Evolutionary conservation across 1,140 invertebrate genomes (phyloP).

Genomic region (Heliconius nattereri): DNA sequence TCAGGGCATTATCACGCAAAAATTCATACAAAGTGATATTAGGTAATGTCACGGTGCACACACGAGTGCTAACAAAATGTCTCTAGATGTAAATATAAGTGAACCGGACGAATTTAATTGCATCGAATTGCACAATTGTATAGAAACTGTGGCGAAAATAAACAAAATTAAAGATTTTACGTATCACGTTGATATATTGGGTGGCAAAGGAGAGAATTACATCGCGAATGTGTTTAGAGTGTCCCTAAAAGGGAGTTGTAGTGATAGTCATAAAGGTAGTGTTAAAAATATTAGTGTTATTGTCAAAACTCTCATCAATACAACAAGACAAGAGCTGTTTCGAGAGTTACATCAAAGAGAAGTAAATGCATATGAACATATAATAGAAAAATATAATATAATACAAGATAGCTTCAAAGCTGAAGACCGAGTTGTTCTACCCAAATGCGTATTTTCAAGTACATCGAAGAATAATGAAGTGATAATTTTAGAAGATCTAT

Average conservation of each 20-base stretch:
- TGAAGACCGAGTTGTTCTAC: conserved; percentile 52
- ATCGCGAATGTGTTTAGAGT: conserved; percentile 73
- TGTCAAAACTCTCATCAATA: conserved; percentile 71
- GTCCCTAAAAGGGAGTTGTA: conserved; percentile 43
- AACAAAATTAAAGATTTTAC: conserved; percentile 57
- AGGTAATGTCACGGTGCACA: conserved; percentile 25
- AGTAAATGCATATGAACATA: conserved; percentile 57
- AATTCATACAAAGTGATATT: conserved; percentile 15
- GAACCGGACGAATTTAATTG: conserved; percentile 74
- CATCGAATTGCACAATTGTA: conserved; percentile 62
- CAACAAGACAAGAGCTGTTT: conserved; percentile 64
- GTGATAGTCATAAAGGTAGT: conserved; percentile 37
- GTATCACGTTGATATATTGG: conserved; percentile 67
- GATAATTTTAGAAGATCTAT: conserved; percentile 66
- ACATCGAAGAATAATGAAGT: conserved; percentile 61
- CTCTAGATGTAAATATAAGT: conserved; percentile 72
- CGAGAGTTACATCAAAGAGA: conserved; percentile 68
- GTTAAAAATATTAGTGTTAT: conserved; percentile 60
- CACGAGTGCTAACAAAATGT: conserved; percentile 52
- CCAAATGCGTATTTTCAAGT: conserved; percentile 55
- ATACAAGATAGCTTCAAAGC: conserved; percentile 53
- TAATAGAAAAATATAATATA: conserved; percentile 55
- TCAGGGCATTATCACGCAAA: background rate
- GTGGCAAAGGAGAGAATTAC: conserved; percentile 66
- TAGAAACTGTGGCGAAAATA: conserved; percentile 55